Conservation (phyloP, 1,140 invertebrate species). For the Triops longicaudatus region DNA sequence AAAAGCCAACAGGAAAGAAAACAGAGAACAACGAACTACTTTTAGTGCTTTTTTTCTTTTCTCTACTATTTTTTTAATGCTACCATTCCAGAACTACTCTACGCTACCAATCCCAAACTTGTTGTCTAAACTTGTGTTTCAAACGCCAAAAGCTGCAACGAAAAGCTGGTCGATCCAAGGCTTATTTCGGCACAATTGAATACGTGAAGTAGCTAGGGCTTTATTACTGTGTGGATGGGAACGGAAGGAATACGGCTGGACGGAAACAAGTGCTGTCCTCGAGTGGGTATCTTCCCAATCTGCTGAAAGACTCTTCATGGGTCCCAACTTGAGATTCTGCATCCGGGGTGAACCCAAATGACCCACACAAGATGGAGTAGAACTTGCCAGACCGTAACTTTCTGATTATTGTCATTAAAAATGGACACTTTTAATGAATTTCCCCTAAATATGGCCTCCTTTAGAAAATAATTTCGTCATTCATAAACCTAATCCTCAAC, state of each 20-base stretch:
- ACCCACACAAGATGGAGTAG: not conserved
- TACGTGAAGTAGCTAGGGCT: not conserved
- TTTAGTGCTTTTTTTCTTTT: too few relatives aligned
- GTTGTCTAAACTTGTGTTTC: too few relatives aligned
- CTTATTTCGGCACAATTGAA: not conserved
- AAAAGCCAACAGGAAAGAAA: not conserved
- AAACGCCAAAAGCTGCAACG: not conserved
- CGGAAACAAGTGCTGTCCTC: constrained; percentile 5
- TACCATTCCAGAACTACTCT: not conserved
- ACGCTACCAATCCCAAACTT: not conserved
- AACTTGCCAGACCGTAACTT: not conserved
- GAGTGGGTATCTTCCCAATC: not conserved
- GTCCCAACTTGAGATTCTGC: not conserved
- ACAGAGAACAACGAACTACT: not conserved
- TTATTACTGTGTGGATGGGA: constrained; percentile 15
- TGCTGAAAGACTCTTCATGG: constrained; percentile 15
- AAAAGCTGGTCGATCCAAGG: not conserved
- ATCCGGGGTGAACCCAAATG: not conserved
- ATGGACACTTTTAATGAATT: not conserved
- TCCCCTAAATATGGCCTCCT: too few relatives aligned
- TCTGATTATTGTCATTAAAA: constrained; percentile 8
- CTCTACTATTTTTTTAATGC: too few relatives aligned
- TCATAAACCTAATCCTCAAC: too few relatives aligned
- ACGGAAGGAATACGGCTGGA: not conserved
- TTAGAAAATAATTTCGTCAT: too few relatives aligned